These are phyloP conservation scores for Ganaspis brasiliensis DNA, from an alignment of 2,888 invertebrate species.

Conservation along the genomic window DNA sequence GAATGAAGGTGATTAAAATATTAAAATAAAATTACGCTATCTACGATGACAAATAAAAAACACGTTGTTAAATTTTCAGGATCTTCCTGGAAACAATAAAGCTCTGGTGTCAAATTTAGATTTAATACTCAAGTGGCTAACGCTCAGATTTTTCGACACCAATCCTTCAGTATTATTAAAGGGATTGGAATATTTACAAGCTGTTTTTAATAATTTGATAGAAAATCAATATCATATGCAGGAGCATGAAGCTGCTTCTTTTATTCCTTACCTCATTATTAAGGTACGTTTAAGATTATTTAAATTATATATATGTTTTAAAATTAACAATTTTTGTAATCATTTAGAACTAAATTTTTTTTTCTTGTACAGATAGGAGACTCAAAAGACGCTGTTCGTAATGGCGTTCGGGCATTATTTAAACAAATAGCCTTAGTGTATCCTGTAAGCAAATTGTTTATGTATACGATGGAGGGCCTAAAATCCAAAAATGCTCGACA, in stretches of 20 bases:
- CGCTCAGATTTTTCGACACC: constrained; percentile 98
- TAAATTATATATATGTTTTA: no score
- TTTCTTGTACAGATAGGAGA: constrained; percentile 89
- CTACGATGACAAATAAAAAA: no score
- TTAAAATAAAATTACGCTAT: no score
- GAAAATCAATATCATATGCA: constrained; percentile 92
- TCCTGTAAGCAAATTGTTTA: constrained; percentile 93
- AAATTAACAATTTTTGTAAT: no score
- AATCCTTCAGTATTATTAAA: constrained; percentile 98
- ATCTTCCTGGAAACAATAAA: constrained; percentile 88
- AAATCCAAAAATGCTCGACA: constrained; percentile 98
- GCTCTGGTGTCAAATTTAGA: constrained; percentile 95
- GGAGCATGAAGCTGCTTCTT: constrained; percentile 95
- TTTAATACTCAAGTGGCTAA: constrained; percentile 97
- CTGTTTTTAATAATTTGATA: constrained; percentile 91
- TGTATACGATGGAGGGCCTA: constrained; percentile 95
- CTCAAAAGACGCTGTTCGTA: constrained; percentile 96
- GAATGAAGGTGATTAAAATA: no score
- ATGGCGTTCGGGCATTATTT: constrained; percentile 92
- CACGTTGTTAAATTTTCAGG: constrained; percentile 81
- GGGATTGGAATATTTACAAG: constrained; percentile 94
- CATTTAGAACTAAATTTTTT: no score
- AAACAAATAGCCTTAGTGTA: constrained; percentile 93
- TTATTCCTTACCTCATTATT: constrained; percentile 96
- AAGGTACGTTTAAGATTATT: constrained; percentile 85